Base-by-base conservation (phyloP, 2,797 vertebrate species). In the Choloepus didactylus region DNA sequence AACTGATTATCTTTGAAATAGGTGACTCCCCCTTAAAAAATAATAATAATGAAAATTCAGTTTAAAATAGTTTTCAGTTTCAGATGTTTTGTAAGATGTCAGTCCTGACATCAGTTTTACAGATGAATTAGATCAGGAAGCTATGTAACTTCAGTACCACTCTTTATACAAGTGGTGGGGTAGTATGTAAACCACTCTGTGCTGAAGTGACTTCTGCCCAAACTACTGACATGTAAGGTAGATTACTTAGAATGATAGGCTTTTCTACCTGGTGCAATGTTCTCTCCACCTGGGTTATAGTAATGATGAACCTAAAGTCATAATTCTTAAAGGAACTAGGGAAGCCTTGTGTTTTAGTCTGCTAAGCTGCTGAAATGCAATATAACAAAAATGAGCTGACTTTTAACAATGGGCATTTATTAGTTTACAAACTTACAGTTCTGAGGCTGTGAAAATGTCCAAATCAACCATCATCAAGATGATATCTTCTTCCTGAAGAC, bases 1-100 rank as follows among this genome's bases (percentile, higher is more conserved):
- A 88, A 73, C 25, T 56, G 49, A 69, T 77, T 77, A 88, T 6
- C 49, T 88, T 72, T 88, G 70, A 92, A 73, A 87, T 23, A 60
- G 56, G 3, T 29, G 19, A 29, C 64, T 21, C 60, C 7, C 15
- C 25, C 7, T 2, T n/a, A 41, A 81, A 77, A 27, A 38, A 80
- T 49, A 35, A 62, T 73, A 54, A 87, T 70, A 27, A 72, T 5
- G 27, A 64, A 64, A 95, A 56, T 35, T 67, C 8, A 25, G 2
- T 35, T 80, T 79, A 62, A 86, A 60, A 64, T 21, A 38, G 21
- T 62, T 64, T n/a, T 75, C 25, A 12, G 1, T 89, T 88, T 56
- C 19, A 86, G 3, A 77, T 67, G 72, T 60, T 49, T 64, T 75
- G 8, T 49, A 67, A 94, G 46, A 41, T 0, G 3, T 85, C 25